These are phyloP conservation scores for Pelmatolapia mariae DNA, from an alignment of 2,113 vertebrate species.

Conservation along the genomic window DNA sequence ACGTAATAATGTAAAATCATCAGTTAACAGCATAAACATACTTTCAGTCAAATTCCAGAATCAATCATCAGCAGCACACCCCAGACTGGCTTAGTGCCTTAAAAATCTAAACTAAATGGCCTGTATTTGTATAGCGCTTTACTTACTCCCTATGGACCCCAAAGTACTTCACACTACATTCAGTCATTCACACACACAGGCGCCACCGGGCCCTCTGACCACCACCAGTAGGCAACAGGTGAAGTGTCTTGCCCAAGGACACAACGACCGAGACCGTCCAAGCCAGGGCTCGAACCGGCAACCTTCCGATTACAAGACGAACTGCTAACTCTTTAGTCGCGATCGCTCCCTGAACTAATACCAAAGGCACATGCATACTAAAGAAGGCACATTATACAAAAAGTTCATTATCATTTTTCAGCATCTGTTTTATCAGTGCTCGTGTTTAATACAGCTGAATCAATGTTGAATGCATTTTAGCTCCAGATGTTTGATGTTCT, in stretches of 20 bases:
- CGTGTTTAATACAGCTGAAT: neutral
- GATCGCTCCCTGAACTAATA: no score
- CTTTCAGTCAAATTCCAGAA: neutral
- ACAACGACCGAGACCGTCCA: no score
- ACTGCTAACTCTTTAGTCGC: no score
- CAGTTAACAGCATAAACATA: neutral
- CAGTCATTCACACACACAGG: no score
- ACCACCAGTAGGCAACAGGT: no score
- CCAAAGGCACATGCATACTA: neutral
- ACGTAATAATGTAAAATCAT: fast-evolving
- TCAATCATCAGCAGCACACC: neutral
- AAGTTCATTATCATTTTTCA: neutral
- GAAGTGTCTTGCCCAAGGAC: no score
- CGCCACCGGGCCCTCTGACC: no score
- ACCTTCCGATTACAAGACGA: no score
- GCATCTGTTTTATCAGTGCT: neutral
- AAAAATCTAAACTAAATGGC: neutral
- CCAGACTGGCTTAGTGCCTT: neutral
- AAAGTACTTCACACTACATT: no score
- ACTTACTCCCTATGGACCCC: no score
- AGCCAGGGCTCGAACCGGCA: no score
- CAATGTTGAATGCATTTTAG: neutral
- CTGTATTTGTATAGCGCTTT: no score
- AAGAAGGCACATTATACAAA: fast-evolving
- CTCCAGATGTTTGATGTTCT: neutral